Conservation (phyloP, 37 sponge, comb jelly and placozoan species). For the Cladorhizidae sp. region DNA sequence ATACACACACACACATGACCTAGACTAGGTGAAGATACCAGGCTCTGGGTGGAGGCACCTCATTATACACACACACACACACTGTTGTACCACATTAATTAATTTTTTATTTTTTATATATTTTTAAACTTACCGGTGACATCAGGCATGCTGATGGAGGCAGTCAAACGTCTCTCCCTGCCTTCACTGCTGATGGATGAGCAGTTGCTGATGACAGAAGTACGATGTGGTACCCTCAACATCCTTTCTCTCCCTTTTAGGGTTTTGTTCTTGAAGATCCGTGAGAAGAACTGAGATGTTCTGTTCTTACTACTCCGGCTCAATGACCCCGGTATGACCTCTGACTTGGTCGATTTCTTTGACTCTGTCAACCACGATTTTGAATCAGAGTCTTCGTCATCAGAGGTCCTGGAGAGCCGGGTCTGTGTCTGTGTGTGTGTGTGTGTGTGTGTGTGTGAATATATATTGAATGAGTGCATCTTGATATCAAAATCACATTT, state of each 20-base stretch:
- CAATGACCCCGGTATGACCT: too few relatives aligned
- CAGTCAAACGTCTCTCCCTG: slow-evolving; percentile 7
- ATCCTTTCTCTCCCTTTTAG: neutral
- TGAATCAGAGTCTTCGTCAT: neutral
- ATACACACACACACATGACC: too few relatives aligned
- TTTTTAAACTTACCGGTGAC: slow-evolving; percentile 52
- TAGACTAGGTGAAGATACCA: neutral
- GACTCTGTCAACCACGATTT: neutral
- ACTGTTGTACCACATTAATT: too few relatives aligned
- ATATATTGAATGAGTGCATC: too few relatives aligned
- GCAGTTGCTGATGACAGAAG: neutral
- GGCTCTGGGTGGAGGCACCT: neutral
- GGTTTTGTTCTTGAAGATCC: slow-evolving; percentile 6
- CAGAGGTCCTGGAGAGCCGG: neutral
- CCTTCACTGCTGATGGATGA: neutral
- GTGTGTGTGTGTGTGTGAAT: too few relatives aligned
- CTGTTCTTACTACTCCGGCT: slow-evolving; percentile 1
- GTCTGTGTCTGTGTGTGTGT: too few relatives aligned
- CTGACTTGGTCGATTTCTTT: neutral
- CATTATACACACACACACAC: too few relatives aligned
- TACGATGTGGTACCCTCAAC: neutral
- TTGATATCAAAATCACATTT: too few relatives aligned
- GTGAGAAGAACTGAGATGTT: neutral
- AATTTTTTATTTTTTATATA: too few relatives aligned
- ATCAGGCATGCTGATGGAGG: slow-evolving; percentile 58